Base-by-base conservation (phyloP, 1,140 invertebrate species). In the Heterodera carotae region DNA sequence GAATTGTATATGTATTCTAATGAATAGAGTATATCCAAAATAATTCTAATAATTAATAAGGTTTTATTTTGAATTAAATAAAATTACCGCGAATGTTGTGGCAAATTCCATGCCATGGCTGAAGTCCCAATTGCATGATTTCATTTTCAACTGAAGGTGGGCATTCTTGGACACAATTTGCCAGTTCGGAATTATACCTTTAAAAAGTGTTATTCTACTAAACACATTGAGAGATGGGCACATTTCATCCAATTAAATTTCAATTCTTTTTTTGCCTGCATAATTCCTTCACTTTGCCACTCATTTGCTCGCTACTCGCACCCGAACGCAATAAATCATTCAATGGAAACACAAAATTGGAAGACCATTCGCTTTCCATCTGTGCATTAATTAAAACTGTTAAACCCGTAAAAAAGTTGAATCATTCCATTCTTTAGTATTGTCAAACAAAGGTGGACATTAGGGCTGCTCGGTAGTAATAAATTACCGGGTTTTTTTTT, bases 301-400 rank as follows among this genome's bases (percentile, higher is more conserved):
- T 60, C 59, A 74, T 74, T 43, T 27, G 64, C 36, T 74, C 71
- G 5, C 71, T 43, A 33, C 71, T 74, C 5, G 59, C 71, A 2
- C 64, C 71, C 10, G 71, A 74, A 36, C 56, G 56, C 36, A 74
- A 25, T 56, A 74, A 43, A 39, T 22, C 33, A 31, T 36, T 25
- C 36, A 74, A 25, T 6, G 71, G 71, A 25, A 74, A 74, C 64
- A 74, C 71, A 60, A 74, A 74, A 60, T 74, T 33, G 25, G 71
- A 74, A 4, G 48, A 56, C 48, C 48, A 56, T 56, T 56, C 48
- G n/a, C 36, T 71, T 33, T 71, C 69, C 69, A 71, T 71, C 69
- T 71, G 2, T n/a, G 33, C 18, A n/a, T n/a, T n/a, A n/a, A 48
- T 69, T 68, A 36, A 25, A 25, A 25, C n/a, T n/a, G n/a, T n/a